Base-by-base conservation (phyloP, 2,888 invertebrate species). In the Hermodice carunculata region DNA sequence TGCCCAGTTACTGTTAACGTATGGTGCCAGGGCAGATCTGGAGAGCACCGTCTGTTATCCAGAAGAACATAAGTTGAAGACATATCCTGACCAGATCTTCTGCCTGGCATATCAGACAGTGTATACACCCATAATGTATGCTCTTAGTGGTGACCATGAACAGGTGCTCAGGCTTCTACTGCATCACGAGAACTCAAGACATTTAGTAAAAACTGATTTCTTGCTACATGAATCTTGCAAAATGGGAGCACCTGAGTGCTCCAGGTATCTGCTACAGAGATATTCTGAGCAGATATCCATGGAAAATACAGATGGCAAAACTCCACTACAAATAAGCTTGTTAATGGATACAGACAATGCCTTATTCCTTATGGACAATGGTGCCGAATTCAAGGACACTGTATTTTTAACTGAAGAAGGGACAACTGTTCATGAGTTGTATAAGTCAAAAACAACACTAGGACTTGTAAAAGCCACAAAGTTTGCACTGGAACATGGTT, bases 21-120 rank as follows among this genome's bases (percentile, higher is more conserved):
- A 91, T 84, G 92, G 92, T 24, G 92, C 91, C 4, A 88, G 91
- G 70, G 89, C 91, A 24, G 91, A 92, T 82, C 90, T 91, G 0
- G 92, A 92, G 80, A 90, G 91, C 1, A 87, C 92, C 22, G 91
- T 93, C 90, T 93, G 92, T 79, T 93, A 91, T 88, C 92, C 92
- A 0, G 91, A 91, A 6, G 89, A 90, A 11, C 93, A 93, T 81
- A 90, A 74, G 24, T 76, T 80, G 4, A 66, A 76, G 32, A 73
- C 71, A 8, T 73, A 69, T 46, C 68, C 75, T 29, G 69, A 71
- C 17, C 74, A 77, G 66, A 75, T 83, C 73, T 76, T 80, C 61
- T 69, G 83, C 66, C 59, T 82, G 11, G 66, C 73, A 54, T 74
- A 82, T 75, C 64, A 84, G 67, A 70, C 78, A 49, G 75, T 85